Base-by-base conservation (phyloP, 1,140 invertebrate genomes). In the Leptinotarsa undecemlineata region DNA sequence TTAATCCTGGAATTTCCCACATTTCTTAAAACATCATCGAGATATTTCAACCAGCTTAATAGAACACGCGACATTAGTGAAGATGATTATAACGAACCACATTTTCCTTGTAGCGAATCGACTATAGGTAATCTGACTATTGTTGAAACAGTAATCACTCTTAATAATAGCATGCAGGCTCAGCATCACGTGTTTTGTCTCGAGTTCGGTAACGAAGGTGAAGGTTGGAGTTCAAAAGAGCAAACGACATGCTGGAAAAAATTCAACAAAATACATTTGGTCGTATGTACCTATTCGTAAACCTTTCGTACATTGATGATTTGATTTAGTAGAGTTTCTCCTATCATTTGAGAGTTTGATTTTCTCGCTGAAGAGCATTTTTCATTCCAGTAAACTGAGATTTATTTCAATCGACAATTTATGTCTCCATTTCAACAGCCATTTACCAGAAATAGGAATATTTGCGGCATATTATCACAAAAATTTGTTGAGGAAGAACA, bases 41-140 rank as follows among this genome's bases (percentile, higher is more conserved):
- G 33, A 33, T 33, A 8, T 33, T 8, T 33, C 6, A 11, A 33
- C 33, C 33, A 33, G 3, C 11, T 4, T n/a, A 3, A n/a, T 57
- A 57, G 51, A 57, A 15, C 15, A 57, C 15, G 51, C 15, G 51
- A 57, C n/a, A n/a, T 57, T 4, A 57, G 14, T 57, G 51, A 57
- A 17, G 51, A 57, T 57, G 51, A 57, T 17, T n/a, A 57, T 57
- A 57, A 57, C 51, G n/a, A 57, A 57, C 51, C 51, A 57, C 51
- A 57, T 57, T 57, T 57, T 57, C 51, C 2, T 57, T 57, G 51
- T 57, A 57, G 6, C 51, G 51, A 57, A 57, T 57, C 17, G 17
- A 19, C 15, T 57, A 57, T 57, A 57, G 51, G 51, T 57, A 57
- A 57, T 57, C 15, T 19, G 51, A 57, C 51, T 15, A 57, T 57